Evolutionary conservation across 2,113 vertebrate species (phyloP).

Genomic region (Macquaria australasica): DNA sequence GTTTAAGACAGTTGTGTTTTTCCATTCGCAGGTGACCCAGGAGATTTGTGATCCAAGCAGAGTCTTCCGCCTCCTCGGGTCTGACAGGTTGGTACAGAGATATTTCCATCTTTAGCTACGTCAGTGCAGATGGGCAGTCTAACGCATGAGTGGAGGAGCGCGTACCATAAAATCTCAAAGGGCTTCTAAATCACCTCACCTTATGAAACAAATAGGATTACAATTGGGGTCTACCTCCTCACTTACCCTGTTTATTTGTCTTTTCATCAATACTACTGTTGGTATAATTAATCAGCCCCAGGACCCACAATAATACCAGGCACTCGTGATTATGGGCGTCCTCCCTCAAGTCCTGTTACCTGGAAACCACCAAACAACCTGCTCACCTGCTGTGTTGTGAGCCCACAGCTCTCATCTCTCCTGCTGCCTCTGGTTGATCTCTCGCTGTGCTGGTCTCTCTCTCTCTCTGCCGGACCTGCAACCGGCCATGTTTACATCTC

Average conservation of each 20-base stretch:
- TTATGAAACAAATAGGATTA: not conserved
- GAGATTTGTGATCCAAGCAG: slow-evolving; percentile 97
- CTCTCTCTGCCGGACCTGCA: not conserved
- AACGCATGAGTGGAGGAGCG: not conserved
- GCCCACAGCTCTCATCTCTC: not conserved
- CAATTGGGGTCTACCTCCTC: not conserved
- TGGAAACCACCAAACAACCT: slow-evolving; percentile 57
- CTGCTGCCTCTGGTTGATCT: not conserved
- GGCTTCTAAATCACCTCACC: not conserved
- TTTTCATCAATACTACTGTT: not conserved
- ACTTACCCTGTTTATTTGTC: not conserved
- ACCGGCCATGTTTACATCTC: not conserved
- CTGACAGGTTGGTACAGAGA: slow-evolving; percentile 92
- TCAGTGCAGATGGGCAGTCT: not conserved
- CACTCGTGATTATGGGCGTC: not conserved
- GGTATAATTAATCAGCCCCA: slow-evolving; percentile 1
- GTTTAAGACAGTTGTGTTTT: not conserved
- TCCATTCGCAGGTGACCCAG: slow-evolving; percentile 90
- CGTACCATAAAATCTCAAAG: not conserved
- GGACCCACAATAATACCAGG: slow-evolving; percentile 17
- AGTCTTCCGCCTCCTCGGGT: slow-evolving; percentile 95
- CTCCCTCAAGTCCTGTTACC: slow-evolving; percentile 55
- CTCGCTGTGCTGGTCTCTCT: not conserved
- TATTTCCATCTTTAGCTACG: not conserved
- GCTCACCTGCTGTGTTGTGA: not conserved